Conservation (phyloP, 2,888 invertebrate species). For the Drosophila parthenogenetica region DNA sequence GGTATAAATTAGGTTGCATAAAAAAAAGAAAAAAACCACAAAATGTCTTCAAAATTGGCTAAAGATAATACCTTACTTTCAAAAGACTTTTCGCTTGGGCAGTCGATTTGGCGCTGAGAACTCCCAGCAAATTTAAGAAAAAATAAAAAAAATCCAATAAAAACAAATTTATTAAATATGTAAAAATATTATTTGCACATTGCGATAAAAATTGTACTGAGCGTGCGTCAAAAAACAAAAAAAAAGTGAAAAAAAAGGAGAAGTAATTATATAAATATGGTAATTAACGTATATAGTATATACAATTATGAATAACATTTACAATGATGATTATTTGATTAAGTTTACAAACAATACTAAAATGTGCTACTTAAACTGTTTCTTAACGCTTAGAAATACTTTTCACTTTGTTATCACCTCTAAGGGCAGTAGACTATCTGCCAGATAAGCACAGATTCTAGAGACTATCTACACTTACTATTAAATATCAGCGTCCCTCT, state of each 20-base stretch:
- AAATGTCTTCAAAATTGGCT: conserved; percentile 81
- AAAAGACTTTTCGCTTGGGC: conserved; percentile 75
- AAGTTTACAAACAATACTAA: conserved; percentile 47
- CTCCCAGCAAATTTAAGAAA: conserved; percentile 34
- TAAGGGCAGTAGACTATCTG: conserved; percentile 27
- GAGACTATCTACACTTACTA: conserved; percentile 14
- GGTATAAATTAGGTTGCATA: conserved; percentile 57
- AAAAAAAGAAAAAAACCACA: conserved; percentile 57
- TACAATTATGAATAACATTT: conserved; percentile 49
- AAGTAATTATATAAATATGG: conserved; percentile 12
- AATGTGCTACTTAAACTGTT: conserved; percentile 58
- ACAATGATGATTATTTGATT: conserved; percentile 55
- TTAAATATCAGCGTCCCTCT: conserved; percentile 5
- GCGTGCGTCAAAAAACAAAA: conserved; percentile 65
- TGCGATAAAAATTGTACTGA: conserved; percentile 59
- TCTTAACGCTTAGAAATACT: conserved; percentile 59
- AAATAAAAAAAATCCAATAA: conserved; percentile 24
- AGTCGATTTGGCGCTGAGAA: conserved; percentile 49
- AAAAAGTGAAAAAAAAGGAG: not conserved
- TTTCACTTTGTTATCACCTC: conserved; percentile 52
- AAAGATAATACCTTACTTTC: conserved; percentile 60
- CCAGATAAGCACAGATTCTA: conserved; percentile 31
- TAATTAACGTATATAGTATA: conserved; percentile 15
- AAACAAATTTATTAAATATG: conserved; percentile 4
- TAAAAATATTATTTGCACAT: conserved; percentile 43